Base-by-base conservation (phyloP, 2,888 invertebrate species). In the Lasius fuliginosus region DNA sequence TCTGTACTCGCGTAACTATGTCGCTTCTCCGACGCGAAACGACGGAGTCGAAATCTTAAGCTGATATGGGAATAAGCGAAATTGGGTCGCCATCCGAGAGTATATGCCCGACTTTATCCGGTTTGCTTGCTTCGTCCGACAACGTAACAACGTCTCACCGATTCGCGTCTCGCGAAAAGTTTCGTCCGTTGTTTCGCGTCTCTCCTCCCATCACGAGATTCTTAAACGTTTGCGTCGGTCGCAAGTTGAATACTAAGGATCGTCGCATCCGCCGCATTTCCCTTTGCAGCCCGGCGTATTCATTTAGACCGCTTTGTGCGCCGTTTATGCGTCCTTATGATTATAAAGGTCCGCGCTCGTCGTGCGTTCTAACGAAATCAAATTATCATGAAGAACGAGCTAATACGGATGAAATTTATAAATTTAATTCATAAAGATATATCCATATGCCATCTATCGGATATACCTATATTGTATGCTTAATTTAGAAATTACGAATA, bases 251-350 rank as follows among this genome's bases (percentile, higher is more conserved):
- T 91, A 88, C 89, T 86, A 90, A 91, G 83, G 88, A 88, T 86
- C 83, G 84, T 83, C 87, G 88, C 88, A 91, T 91, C 90, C 90
- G 90, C 88, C 90, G 89, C 90, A 87, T 85, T 88, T 90, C 89
- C 85, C 90, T 88, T 90, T 87, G 85, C 84, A 86, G 86, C 85
- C 87, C 68, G 88, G 85, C 90, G 85, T 84, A 89, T 90, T 90
- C 89, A 90, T 90, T 90, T 85, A 82, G 84, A 56, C 67, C 76
- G 89, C 87, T 89, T 88, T 88, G 88, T 89, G 84, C 71, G 77
- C 56, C 79, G 82, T 77, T 83, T 60, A 86, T 84, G 65, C 85
- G 81, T 81, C 53, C 40, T 40, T 82, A 60, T 68, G 60, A 56
- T 69, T 62, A 85, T 79, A 82, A 62, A n/a, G 62, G 56, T 36